A percentile compares a stretch with the other conserved stretches of the same genome.
These are phyloP conservation scores for Brachyalestes nurse DNA, from an alignment of 2,797 vertebrate genomes.

Conservation along the genomic window DNA sequence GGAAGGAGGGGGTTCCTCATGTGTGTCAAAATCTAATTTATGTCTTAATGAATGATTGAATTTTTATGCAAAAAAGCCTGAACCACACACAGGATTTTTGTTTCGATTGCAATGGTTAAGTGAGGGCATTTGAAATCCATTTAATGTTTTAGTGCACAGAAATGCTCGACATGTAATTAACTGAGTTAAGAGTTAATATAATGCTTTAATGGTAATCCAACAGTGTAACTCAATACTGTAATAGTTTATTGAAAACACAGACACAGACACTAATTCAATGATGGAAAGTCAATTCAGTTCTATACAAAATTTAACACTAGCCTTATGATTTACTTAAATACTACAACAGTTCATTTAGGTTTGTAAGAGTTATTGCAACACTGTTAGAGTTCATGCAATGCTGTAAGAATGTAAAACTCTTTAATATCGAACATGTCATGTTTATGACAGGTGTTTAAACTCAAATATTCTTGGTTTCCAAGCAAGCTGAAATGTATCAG, in stretches of 20 bases:
- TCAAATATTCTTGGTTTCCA: too few relatives aligned
- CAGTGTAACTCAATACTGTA: too few relatives aligned
- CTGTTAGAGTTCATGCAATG: neutral
- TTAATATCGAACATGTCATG: too few relatives aligned
- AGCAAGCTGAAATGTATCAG: too few relatives aligned
- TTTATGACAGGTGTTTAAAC: too few relatives aligned
- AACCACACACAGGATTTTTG: slow-evolving; percentile 54
- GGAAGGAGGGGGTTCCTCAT: slow-evolving; percentile 65
- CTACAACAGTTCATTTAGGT: neutral
- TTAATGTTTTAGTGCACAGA: neutral
- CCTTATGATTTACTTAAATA: neutral
- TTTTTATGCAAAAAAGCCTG: slow-evolving; percentile 81
- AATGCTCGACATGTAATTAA: too few relatives aligned
- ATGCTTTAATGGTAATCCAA: too few relatives aligned
- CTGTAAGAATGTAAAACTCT: too few relatives aligned
- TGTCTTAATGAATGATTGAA: slow-evolving; percentile 82
- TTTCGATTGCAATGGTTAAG: slow-evolving; percentile 43
- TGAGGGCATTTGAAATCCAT: slow-evolving; percentile 3
- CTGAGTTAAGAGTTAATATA: too few relatives aligned
- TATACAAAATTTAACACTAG: neutral
- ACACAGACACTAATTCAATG: too few relatives aligned
- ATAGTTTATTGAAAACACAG: too few relatives aligned
- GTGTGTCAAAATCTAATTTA: slow-evolving; percentile 81
- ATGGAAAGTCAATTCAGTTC: neutral
- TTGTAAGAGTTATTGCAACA: neutral